Base-by-base conservation (phyloP, 2,113 vertebrate species). In the Osmerus mordax region DNA sequence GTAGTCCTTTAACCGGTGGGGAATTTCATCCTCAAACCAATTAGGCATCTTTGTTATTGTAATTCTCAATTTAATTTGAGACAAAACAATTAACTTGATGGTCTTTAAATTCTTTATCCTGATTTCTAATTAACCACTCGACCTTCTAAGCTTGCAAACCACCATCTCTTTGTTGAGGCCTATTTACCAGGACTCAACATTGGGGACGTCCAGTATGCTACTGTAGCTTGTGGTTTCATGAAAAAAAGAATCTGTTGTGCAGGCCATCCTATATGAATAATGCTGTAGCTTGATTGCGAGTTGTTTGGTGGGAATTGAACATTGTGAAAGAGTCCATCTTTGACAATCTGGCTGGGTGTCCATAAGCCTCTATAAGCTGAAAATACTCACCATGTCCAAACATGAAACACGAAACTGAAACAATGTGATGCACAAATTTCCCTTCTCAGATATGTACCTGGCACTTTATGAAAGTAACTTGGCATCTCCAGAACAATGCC, bases 241-340 rank as follows among this genome's bases (percentile, higher is more conserved):
- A 12, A 47, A 47, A 47, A 47, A 47, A 47, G 41, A 47, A 47
- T 47, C 9, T 47, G 41, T 47, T 47, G 41, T 47, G 9, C 41
- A 47, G 41, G 9, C 7, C 41, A 47, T 47, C 41, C 41, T 47
- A 12, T 47, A 47, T 47, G 12, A 47, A 47, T 47, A 67, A 76
- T 29, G n/a, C 60, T 65, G 62, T 71, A 58, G 71, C 74, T n/a
- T 71, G 55, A 76, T 66, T 75, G 51, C 12, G 28, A 3, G 11
- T 29, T 62, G 23, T 29, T 28, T 60, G 9, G 19, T 60, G 58
- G 58, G 23, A 21, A 60, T 11, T 60, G 19, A 13, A 21, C 21
- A 23, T 23, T n/a, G 58, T 60, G 58, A 47, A 47, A 12, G 6
- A 2, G 41, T 47, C 41, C 41, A 47, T 47, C 41, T 12, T 7